Percentiles rank a stretch among this genome's conserved stretches.
phyloP scores from a whole-genome alignment of 2,888 invertebrate species.

The Tinea trinotella region DNA sequence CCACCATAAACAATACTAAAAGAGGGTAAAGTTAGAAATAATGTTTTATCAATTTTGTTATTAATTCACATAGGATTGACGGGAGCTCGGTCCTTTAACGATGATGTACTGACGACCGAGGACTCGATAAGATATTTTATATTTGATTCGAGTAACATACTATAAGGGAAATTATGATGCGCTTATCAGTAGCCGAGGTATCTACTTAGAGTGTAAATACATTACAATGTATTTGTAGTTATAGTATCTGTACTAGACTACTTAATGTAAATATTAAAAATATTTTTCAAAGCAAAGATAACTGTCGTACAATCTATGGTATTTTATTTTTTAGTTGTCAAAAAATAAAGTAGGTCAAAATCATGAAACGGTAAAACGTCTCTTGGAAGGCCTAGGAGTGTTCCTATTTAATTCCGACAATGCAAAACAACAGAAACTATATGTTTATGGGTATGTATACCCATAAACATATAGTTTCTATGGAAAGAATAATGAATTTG shows the following conservation, averaged over 20 bases:
- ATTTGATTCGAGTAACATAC: conserved; percentile 6
- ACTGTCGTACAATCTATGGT: neutral
- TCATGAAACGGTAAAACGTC: too few relatives aligned
- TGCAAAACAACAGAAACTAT: too few relatives aligned
- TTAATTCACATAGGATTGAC: neutral
- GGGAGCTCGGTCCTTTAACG: neutral
- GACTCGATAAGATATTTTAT: conserved; percentile 12
- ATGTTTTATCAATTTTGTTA: neutral
- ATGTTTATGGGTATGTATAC: too few relatives aligned
- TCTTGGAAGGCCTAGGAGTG: too few relatives aligned
- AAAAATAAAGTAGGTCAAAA: too few relatives aligned
- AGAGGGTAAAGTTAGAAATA: neutral
- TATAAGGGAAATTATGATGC: conserved; percentile 6
- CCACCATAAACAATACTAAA: neutral
- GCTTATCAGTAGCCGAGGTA: neutral
- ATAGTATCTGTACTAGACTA: neutral
- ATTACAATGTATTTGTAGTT: neutral
- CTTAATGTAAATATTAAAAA: neutral
- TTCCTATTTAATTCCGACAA: too few relatives aligned
- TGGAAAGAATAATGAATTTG: too few relatives aligned
- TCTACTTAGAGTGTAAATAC: neutral
- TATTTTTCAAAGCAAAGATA: neutral
- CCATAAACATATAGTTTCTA: too few relatives aligned
- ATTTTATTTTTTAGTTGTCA: too few relatives aligned
- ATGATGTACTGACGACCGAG: neutral